Percentiles rank a stretch among this genome's conserved stretches.
phyloP scores from a whole-genome alignment of 2,797 vertebrate species.

The Peromyscus eremicus region DNA sequence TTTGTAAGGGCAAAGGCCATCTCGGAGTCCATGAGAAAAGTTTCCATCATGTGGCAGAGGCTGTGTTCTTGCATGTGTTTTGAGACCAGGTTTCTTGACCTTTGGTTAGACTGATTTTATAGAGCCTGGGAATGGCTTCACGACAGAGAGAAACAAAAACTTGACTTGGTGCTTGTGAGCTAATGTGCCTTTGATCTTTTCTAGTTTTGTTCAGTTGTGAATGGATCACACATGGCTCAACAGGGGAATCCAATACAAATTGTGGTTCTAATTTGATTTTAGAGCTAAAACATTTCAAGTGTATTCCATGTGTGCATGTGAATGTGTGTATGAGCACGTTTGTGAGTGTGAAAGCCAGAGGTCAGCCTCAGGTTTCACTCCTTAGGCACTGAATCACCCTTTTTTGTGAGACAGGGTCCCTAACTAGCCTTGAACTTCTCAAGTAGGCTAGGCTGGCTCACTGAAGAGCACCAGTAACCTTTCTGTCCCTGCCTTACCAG shows the following conservation, averaged over 20 bases:
- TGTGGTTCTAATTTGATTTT: slow-evolving; percentile 8
- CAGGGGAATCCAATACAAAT: background rate
- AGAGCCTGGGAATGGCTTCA: background rate
- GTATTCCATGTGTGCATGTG: background rate
- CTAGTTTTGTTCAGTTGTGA: background rate
- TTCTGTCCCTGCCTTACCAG: background rate
- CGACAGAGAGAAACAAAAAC: background rate
- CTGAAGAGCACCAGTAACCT: background rate
- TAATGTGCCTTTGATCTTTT: slow-evolving; percentile 10
- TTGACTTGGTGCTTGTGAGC: background rate
- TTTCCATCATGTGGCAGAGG: slow-evolving; percentile 1
- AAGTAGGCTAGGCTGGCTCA: background rate
- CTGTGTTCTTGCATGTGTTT: background rate
- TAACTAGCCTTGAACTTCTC: background rate
- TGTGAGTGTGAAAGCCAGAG: background rate
- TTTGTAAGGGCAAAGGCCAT: slow-evolving; percentile 37
- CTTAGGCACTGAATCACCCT: background rate
- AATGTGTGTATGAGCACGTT: background rate
- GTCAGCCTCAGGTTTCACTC: background rate
- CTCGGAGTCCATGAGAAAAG: background rate
- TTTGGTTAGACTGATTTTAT: background rate
- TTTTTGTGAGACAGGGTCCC: background rate
- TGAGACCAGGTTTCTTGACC: slow-evolving; percentile 19
- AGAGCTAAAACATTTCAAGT: background rate
- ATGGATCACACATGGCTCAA: background rate